These are phyloP conservation scores for Silurus aristotelis DNA, from an alignment of 2,797 vertebrate genomes.

Conservation along the genomic window DNA sequence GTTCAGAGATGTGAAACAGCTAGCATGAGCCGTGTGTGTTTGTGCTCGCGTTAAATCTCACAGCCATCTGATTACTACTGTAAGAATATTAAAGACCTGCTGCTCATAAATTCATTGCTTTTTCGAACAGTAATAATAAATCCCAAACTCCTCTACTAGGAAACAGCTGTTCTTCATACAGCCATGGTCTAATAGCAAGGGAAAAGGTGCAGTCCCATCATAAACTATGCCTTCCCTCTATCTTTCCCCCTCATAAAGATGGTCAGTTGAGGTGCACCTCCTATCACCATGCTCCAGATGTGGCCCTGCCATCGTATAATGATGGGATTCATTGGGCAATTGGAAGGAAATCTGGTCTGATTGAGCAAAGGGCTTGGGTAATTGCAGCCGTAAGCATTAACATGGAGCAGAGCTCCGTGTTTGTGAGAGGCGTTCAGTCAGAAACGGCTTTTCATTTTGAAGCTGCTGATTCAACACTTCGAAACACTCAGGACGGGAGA, in stretches of 20 bases:
- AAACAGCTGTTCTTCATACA: not conserved
- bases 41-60: not conserved
- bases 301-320: constrained; percentile 10
- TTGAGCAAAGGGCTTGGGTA: constrained; percentile 11
- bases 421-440: not conserved
- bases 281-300: constrained; percentile 37
- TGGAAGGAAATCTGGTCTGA: constrained; percentile 7
- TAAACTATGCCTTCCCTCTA: not conserved
- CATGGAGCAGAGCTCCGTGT: not conserved
- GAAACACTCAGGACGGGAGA: not conserved
- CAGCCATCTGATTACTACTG: not conserved
- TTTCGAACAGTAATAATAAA: not conserved
- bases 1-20: not conserved
- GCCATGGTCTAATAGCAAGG: not conserved
- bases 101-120: not conserved
- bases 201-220: not conserved
- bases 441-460: constrained; percentile 7
- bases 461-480: constrained; percentile 29
- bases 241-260: not conserved
- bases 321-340: constrained; percentile 21
- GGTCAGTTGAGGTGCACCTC: constrained; percentile 25
- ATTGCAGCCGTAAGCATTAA: constrained; percentile 23
- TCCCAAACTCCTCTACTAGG: not conserved
- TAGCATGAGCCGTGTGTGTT: not conserved
- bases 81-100: not conserved